A percentile compares a stretch with the other conserved stretches of the same genome.
phyloP scores from a whole-genome alignment of 2,797 vertebrate genomes.

The Oreortyx pictus region DNA sequence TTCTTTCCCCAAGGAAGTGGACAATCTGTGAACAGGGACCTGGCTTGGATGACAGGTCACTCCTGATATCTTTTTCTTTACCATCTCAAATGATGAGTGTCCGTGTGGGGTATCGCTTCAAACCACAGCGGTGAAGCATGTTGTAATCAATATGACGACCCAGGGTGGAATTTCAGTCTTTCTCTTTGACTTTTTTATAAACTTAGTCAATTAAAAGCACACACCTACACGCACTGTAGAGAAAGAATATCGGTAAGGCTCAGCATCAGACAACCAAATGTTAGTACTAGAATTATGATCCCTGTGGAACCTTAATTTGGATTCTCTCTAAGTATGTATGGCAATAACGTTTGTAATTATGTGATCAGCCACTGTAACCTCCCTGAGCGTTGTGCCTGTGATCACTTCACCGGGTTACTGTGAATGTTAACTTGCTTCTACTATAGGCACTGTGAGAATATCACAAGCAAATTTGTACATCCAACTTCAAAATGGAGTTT shows the following conservation, averaged over 20 bases:
- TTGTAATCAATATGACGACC: conserved; percentile 64
- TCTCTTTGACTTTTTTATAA: conserved; percentile 58
- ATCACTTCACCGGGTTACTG: neutral
- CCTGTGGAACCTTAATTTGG: neutral
- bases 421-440: neutral
- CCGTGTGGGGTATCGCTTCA: neutral
- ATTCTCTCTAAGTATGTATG: neutral
- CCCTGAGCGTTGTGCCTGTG: neutral
- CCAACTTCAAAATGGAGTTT: neutral
- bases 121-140: rapidly evolving
- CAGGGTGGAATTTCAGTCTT: conserved; percentile 66
- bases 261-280: neutral
- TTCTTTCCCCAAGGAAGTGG: neutral
- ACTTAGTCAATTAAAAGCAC: conserved; percentile 32
- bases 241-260: neutral
- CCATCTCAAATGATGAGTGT: conserved; percentile 57
- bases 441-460: neutral
- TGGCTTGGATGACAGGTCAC: conserved; percentile 56
- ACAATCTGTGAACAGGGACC: neutral
- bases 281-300: neutral
- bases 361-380: neutral
- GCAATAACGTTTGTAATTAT: neutral
- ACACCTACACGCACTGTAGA: neutral
- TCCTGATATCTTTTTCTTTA: conserved; percentile 60
- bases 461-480: neutral